These are phyloP conservation scores for Sebastes hubbsi DNA, from an alignment of 2,797 vertebrate species.

Conservation along the genomic window DNA sequence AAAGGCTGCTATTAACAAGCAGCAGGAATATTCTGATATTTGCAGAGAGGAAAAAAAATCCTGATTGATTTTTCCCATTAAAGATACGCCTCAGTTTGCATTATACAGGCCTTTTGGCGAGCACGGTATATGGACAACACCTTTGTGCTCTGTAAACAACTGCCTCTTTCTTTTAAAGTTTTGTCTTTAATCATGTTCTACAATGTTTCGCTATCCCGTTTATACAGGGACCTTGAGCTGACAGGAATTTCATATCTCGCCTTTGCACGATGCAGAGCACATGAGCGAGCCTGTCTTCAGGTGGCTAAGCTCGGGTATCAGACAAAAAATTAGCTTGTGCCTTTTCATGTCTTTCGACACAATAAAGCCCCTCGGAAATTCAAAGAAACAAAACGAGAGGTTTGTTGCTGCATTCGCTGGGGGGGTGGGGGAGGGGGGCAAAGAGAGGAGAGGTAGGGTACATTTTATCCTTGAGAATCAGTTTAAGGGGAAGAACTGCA, in stretches of 20 bases:
- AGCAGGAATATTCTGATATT: slow-evolving; percentile 1
- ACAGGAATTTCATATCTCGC: slow-evolving; percentile 1
- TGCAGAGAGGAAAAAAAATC: not conserved
- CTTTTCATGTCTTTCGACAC: slow-evolving; percentile 30
- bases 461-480: slow-evolving; percentile 64
- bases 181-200: slow-evolving; percentile 15
- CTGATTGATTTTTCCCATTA: not conserved
- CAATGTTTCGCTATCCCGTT: not conserved
- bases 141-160: not conserved
- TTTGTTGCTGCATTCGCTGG: slow-evolving; percentile 29
- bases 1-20: slow-evolving; percentile 28
- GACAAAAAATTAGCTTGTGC: slow-evolving; percentile 9
- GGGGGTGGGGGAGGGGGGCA: not conserved
- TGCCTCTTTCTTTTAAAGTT: slow-evolving; percentile 3
- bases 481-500: slow-evolving; percentile 42
- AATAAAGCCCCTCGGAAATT: not conserved
- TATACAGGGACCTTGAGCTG: slow-evolving; percentile 9
- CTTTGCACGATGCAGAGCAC: not conserved
- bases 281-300: not conserved
- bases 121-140: not conserved
- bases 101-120: not conserved
- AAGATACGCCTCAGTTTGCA: not conserved
- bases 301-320: slow-evolving; percentile 29
- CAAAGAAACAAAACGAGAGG: slow-evolving; percentile 36
- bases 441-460: slow-evolving; percentile 14